Percentiles rank a stretch among this genome's conserved stretches.
These are phyloP conservation scores for Protaetia brevitarsis DNA, from an alignment of 1,140 invertebrate species.

Conservation along the genomic window DNA sequence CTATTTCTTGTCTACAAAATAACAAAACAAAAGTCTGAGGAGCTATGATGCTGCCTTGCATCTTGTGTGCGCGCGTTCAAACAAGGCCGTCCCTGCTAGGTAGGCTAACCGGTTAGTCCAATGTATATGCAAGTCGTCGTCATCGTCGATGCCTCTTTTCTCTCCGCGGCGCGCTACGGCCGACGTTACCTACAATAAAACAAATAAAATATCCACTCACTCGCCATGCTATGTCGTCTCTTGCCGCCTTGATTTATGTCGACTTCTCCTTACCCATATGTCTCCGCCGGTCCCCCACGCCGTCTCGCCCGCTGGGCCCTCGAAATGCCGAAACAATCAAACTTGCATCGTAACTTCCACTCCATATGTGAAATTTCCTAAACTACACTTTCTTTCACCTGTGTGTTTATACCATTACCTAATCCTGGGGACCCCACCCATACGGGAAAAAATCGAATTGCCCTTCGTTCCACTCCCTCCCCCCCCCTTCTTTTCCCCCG, in stretches of 20 bases:
- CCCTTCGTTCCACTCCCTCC: background rate
- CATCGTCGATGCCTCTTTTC: too few relatives aligned
- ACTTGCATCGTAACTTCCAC: constrained; percentile 35
- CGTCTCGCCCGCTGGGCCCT: too few relatives aligned
- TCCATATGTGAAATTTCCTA: constrained; percentile 29
- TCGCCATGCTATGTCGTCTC: constrained; percentile 16
- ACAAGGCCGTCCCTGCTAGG: constrained; percentile 29
- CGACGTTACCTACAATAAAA: constrained; percentile 30
- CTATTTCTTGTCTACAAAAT: constrained; percentile 47
- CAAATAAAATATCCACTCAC: constrained; percentile 25
- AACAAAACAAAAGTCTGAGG: constrained; percentile 45
- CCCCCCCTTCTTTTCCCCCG: background rate
- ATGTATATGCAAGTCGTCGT: constrained; percentile 30
- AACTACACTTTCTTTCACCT: constrained; percentile 20
- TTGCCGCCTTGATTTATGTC: constrained; percentile 20
- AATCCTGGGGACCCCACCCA: background rate
- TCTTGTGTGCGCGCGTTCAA: constrained; percentile 32
- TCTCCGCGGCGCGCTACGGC: too few relatives aligned
- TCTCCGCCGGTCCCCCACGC: background rate
- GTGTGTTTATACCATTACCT: constrained; percentile 9
- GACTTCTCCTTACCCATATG: constrained; percentile 1
- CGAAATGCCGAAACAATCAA: constrained; percentile 23
- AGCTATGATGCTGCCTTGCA: constrained; percentile 34
- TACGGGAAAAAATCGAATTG: background rate
- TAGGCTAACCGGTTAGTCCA: constrained; percentile 33